Evolutionary conservation across 1,140 invertebrate species (phyloP), one percentile per base, ranked within the genome.

Genomic region (Argopecten irradians): DNA sequence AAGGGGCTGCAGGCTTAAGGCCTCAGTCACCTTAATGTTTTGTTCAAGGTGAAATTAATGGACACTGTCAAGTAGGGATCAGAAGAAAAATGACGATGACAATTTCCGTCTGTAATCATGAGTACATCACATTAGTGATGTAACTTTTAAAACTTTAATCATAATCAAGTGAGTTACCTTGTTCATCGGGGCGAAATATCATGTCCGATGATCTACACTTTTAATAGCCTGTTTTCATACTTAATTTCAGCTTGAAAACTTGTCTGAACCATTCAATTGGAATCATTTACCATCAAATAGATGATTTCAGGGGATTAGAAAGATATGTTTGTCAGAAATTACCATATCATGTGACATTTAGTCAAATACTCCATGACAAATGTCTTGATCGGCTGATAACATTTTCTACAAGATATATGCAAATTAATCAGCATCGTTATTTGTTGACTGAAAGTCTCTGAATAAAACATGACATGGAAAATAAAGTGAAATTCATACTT

Each of bases 241-340:
- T 71, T 71, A 71, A 71, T 71, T 71, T 71, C 55, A 71, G 55
- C 55, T 71, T 71, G 55, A 71, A n/a, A 71, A 71, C 55, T 71
- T 71, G 22, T n/a, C 55, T 71, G 8, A 71, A 71, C 55, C 55
- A 71, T 71, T 71, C 55, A 28, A 71, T 71, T 28, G 55, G 55
- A 71, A 71, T 71, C 55, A 71, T 71, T 71, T 71, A 71, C 55
- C 55, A 71, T 71, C 55, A 71, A 71, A 71, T 71, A 71, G 55
- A 71, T 71, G 55, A 71, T 71, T 71, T 71, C n/a, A 71, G 55
- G n/a, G 55, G 55, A 71, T 71, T 71, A 71, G 55, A 71, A 71
- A n/a, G 55, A 71, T 71, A 71, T 71, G 55, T 71, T 71, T 71
- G 55, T 71, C 55, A 22, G 2, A 71, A n/a, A 71, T 71, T 71